These are phyloP conservation scores for Leptinotarsa haldemani DNA, from an alignment of 2,888 invertebrate species.

Conservation along the genomic window DNA sequence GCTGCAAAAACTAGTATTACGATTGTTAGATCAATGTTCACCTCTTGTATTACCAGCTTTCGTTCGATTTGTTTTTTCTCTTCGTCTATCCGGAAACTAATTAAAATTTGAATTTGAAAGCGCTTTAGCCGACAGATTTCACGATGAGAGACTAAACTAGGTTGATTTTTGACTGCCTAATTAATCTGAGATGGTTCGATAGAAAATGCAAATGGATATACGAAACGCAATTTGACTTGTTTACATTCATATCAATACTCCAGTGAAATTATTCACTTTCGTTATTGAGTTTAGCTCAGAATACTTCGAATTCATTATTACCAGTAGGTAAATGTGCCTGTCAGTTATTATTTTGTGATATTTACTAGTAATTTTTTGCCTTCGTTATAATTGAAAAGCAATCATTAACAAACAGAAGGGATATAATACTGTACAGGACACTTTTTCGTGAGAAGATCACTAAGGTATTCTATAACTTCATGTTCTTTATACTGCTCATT, in stretches of 20 bases:
- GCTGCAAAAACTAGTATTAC: slow-evolving; percentile 4
- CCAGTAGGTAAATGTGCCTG: too few relatives aligned
- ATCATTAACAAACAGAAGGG: too few relatives aligned
- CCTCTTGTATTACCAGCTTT: not conserved
- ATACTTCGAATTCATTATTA: too few relatives aligned
- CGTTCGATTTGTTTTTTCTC: slow-evolving; percentile 1
- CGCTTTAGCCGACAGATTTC: slow-evolving; percentile 21
- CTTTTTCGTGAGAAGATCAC: too few relatives aligned
- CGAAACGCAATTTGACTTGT: slow-evolving; percentile 18
- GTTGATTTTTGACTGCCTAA: slow-evolving; percentile 28
- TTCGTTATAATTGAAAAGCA: too few relatives aligned
- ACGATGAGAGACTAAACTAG: slow-evolving; percentile 16
- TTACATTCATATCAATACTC: slow-evolving; percentile 10
- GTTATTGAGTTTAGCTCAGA: not conserved
- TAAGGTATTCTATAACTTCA: too few relatives aligned
- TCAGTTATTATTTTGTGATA: too few relatives aligned
- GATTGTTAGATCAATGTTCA: not conserved
- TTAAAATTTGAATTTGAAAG: slow-evolving; percentile 16
- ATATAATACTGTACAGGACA: too few relatives aligned
- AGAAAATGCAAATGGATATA: slow-evolving; percentile 21
- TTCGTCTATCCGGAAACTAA: slow-evolving; percentile 13
- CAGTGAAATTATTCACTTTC: not conserved
- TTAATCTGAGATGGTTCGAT: slow-evolving; percentile 13
- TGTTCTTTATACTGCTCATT: too few relatives aligned
- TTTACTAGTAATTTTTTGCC: too few relatives aligned